Conservation (phyloP, 2,113 vertebrate genomes). For the Cettia cetti region DNA sequence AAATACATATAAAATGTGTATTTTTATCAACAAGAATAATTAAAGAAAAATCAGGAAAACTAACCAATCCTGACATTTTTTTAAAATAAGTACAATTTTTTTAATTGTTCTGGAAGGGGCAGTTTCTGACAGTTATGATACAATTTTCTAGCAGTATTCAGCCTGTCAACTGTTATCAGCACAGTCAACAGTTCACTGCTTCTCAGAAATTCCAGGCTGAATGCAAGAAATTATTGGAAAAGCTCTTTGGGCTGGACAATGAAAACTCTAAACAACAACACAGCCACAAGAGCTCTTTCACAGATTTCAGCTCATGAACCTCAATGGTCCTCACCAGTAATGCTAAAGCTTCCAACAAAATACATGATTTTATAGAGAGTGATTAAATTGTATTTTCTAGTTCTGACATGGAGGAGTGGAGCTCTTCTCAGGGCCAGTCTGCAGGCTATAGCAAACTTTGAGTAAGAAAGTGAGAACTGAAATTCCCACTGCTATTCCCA, state of each 20-base stretch:
- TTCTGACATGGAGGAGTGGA: background rate
- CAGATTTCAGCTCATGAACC: background rate
- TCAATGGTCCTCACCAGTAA: background rate
- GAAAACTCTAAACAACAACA: background rate
- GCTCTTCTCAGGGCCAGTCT: background rate
- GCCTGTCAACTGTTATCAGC: background rate
- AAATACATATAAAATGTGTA: background rate
- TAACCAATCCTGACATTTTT: background rate
- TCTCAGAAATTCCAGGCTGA: background rate
- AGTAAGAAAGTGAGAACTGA: background rate
- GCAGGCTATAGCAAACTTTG: background rate
- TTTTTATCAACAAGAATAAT: background rate
- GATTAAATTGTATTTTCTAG: background rate
- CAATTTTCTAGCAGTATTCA: background rate
- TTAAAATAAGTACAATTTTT: background rate
- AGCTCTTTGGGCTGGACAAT: background rate
- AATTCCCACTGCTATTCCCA: background rate
- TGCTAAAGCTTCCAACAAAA: background rate
- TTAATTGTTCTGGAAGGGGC: background rate
- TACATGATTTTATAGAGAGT: background rate
- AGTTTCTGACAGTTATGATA: background rate
- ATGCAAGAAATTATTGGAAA: background rate
- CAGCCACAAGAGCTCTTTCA: background rate
- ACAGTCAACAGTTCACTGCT: background rate
- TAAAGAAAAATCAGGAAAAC: background rate